Conservation (phyloP, 1,140 invertebrate species). For the Asobara japonica region DNA sequence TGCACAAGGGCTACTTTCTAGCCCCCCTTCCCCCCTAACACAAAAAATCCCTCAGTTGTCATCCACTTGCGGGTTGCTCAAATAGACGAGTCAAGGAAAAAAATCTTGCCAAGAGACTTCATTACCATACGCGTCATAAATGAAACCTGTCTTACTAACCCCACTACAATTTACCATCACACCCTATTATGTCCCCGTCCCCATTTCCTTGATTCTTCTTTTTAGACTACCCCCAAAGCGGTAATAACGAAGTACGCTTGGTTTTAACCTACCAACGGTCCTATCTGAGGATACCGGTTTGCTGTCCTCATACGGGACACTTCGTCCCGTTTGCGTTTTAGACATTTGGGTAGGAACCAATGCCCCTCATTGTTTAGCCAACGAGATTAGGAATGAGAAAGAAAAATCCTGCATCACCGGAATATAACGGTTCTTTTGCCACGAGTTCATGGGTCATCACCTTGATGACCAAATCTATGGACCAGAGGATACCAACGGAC, state of each 20-base stretch:
- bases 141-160: slow-evolving; percentile 60
- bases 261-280: slow-evolving; percentile 56
- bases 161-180: slow-evolving; percentile 45
- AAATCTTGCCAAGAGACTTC: slow-evolving; percentile 29
- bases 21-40: no score
- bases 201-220: not conserved
- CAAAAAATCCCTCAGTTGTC: slow-evolving; percentile 32
- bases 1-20: slow-evolving; percentile 35
- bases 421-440: slow-evolving; percentile 50
- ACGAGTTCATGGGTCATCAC: slow-evolving; percentile 46
- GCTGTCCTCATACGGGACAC: slow-evolving; percentile 55
- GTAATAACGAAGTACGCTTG: not conserved
- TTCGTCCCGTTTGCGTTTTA: slow-evolving; percentile 46
- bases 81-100: not conserved
- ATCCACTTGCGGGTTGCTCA: slow-evolving; percentile 39
- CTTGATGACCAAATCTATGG: not conserved
- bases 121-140: slow-evolving; percentile 60
- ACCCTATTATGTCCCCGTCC: not conserved
- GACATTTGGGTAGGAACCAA: not conserved
- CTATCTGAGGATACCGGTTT: slow-evolving; percentile 65
- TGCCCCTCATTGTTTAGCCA: slow-evolving; percentile 9
- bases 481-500: slow-evolving; percentile 1
- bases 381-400: no score
- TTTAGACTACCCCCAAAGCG: not conserved
- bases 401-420: slow-evolving; percentile 2